Evolutionary conservation across 2,888 invertebrate species (phyloP).

Genomic region (Drosophila multiciliata): DNA sequence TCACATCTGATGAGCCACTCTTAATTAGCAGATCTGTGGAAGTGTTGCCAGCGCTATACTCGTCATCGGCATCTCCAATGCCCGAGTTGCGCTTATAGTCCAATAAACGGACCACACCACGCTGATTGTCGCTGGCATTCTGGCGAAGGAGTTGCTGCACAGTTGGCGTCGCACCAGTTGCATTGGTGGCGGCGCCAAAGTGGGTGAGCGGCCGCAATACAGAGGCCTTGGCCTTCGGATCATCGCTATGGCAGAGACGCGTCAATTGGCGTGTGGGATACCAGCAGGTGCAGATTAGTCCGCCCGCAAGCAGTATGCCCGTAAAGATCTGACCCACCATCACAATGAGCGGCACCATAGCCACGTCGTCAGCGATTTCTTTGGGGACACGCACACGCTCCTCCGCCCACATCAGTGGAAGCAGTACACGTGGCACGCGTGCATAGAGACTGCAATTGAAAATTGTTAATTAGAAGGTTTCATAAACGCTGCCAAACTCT

Average conservation of each 20-base stretch:
- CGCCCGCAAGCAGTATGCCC: constrained; percentile 85
- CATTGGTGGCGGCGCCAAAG: constrained; percentile 29
- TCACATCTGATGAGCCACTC: constrained; percentile 63
- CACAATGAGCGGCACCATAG: constrained; percentile 86
- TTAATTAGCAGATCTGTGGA: constrained; percentile 63
- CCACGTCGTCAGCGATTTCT: constrained; percentile 86
- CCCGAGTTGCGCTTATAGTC: constrained; percentile 68
- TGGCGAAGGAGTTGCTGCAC: constrained; percentile 31
- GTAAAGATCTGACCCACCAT: constrained; percentile 86
- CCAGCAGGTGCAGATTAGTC: constrained; percentile 83
- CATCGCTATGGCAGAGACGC: constrained; percentile 65
- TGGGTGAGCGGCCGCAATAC: constrained; percentile 68
- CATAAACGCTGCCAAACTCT: not conserved
- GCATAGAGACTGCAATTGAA: constrained; percentile 60
- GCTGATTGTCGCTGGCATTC: constrained; percentile 47
- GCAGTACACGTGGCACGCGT: constrained; percentile 86
- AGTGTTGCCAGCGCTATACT: constrained; percentile 26
- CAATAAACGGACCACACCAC: constrained; percentile 69
- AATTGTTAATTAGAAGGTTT: not conserved
- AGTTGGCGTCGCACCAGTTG: constrained; percentile 10
- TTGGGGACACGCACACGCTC: constrained; percentile 88
- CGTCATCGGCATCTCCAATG: constrained; percentile 18
- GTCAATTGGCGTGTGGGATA: constrained; percentile 79
- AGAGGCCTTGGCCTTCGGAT: constrained; percentile 75
- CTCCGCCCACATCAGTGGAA: constrained; percentile 92